Conservation (phyloP, 1,140 invertebrate genomes). For the Prorops nasuta region DNA sequence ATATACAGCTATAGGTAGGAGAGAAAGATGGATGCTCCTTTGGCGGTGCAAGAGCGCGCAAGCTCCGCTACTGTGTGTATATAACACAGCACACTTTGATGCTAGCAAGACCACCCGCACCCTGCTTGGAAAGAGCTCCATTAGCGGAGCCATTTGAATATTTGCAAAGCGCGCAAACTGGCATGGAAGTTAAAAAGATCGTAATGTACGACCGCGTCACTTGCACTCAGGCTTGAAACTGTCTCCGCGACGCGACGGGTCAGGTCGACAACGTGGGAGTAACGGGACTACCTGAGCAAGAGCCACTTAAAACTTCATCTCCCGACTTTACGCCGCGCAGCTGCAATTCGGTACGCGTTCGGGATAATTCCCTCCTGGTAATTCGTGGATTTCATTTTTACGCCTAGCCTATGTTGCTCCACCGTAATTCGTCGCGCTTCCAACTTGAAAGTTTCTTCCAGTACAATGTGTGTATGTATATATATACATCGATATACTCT, state of each 20-base stretch:
- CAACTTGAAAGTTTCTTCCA: background rate
- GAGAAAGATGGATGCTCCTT: conserved; percentile 46
- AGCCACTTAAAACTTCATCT: conserved; percentile 39
- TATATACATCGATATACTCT: too few relatives aligned
- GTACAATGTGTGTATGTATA: too few relatives aligned
- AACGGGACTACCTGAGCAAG: conserved; percentile 31
- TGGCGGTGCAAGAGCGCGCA: conserved; percentile 23
- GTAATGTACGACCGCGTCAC: conserved; percentile 49
- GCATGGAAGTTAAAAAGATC: conserved; percentile 46
- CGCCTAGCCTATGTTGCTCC: too few relatives aligned
- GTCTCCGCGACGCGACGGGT: conserved; percentile 31
- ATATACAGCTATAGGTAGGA: too few relatives aligned
- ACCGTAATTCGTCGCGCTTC: conserved; percentile 8
- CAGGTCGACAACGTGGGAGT: conserved; percentile 22
- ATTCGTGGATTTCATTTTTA: too few relatives aligned
- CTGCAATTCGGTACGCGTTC: conserved; percentile 21
- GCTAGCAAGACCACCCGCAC: conserved; percentile 29
- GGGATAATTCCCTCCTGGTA: background rate
- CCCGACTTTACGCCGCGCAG: conserved; percentile 12
- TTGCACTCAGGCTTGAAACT: conserved; percentile 45
- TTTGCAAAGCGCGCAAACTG: conserved; percentile 52
- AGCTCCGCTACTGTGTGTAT: conserved; percentile 18
- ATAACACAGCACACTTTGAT: conserved; percentile 51
- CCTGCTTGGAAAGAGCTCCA: conserved; percentile 36
- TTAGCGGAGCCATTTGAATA: conserved; percentile 55